Evolutionary conservation across 2,113 vertebrate species (phyloP).

Genomic region (Nycticryphes semicollaris): DNA sequence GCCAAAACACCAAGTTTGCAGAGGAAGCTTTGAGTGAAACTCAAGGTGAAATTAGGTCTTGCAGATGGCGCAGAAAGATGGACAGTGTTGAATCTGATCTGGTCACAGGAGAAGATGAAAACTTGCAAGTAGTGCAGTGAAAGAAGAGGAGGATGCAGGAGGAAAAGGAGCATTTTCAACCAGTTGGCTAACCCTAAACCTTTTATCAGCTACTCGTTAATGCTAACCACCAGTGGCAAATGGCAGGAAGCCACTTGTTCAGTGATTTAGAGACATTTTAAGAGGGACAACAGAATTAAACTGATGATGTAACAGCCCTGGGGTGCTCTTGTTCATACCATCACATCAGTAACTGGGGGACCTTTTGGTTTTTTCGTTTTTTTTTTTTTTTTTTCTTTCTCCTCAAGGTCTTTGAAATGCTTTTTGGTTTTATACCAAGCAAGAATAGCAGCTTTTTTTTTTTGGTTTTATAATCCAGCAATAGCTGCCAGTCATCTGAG

Average conservation of each 20-base stretch:
- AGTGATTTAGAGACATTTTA: accelerated
- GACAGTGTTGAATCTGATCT: no score
- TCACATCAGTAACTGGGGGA: accelerated
- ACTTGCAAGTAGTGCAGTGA: not conserved
- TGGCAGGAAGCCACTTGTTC: not conserved
- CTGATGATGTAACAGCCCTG: no score
- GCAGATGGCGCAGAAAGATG: not conserved
- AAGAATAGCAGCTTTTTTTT: no score
- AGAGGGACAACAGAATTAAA: not conserved
- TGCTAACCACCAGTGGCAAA: not conserved
- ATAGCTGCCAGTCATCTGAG: not conserved
- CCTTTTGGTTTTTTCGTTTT: no score
- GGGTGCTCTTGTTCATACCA: not conserved
- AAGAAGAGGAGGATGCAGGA: not conserved
- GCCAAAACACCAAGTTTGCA: not conserved
- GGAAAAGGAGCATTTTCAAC: not conserved
- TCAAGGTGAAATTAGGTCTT: not conserved
- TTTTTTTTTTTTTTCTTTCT: not conserved
- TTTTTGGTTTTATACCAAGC: no score
- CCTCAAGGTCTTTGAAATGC: not conserved
- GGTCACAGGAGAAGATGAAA: not conserved
- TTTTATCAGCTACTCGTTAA: not conserved
- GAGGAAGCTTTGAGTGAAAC: not conserved
- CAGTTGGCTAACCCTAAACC: not conserved
- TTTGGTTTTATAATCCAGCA: not conserved